These are phyloP conservation scores for Phrixothrix hirtus DNA, from an alignment of 2,888 invertebrate genomes.

Conservation along the genomic window DNA sequence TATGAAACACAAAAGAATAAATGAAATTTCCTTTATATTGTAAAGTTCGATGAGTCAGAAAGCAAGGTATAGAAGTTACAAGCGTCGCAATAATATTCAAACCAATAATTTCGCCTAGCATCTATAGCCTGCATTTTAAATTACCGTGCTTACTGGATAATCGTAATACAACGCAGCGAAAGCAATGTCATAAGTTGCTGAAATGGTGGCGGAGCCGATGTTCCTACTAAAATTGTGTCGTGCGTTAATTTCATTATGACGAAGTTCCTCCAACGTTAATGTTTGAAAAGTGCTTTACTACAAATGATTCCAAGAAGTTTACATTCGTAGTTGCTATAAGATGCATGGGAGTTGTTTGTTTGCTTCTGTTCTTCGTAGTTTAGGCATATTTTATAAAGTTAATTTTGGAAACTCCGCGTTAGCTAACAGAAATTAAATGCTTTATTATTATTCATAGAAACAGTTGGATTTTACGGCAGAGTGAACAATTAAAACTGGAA, in stretches of 20 bases:
- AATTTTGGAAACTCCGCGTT: conserved; percentile 23
- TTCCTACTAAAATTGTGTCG: conserved; percentile 17
- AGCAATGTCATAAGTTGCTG: conserved; percentile 16
- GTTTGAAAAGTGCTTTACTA: conserved; percentile 19
- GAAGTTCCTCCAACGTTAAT: conserved; percentile 17
- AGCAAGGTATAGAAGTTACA: too few relatives aligned
- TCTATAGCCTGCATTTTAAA: too few relatives aligned
- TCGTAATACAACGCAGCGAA: conserved; percentile 6
- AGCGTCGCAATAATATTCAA: too few relatives aligned
- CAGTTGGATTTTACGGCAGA: conserved; percentile 28
- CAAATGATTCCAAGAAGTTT: conserved; percentile 26
- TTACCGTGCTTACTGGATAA: neutral
- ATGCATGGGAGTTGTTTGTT: conserved; percentile 31
- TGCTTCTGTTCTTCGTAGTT: conserved; percentile 25
- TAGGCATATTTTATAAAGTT: conserved; percentile 31
- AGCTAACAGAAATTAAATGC: conserved; percentile 29
- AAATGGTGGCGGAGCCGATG: conserved; percentile 15
- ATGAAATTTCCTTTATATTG: too few relatives aligned
- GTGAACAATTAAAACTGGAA: conserved; percentile 22
- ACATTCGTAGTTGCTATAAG: conserved; percentile 23
- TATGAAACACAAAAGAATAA: too few relatives aligned
- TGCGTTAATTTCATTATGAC: conserved; percentile 24
- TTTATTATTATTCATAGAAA: conserved; percentile 32
- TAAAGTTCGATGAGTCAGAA: too few relatives aligned
- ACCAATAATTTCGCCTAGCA: too few relatives aligned